Base-by-base conservation (phyloP, 2,113 vertebrate genomes). In the Pavo muticus region DNA sequence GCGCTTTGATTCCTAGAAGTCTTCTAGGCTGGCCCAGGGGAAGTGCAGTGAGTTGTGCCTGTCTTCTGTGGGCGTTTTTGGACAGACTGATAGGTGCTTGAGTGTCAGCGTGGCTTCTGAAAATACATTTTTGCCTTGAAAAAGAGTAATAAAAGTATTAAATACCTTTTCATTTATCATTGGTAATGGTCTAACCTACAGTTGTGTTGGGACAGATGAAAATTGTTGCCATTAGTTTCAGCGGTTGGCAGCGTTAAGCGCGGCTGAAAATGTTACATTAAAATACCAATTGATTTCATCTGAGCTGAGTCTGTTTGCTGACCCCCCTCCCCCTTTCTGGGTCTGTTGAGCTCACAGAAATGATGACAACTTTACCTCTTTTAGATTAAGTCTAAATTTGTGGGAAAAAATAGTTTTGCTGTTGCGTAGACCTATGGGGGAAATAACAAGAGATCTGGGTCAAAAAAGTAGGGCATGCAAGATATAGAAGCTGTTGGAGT, bases 401-500 rank as follows among this genome's bases (percentile, higher is more conserved):
- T 87, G 80, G 80, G 92, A 60, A 81, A 82, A 93, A 90, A 54
- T 89, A 93, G 54, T 96, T 95, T 92, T 83, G 78, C 54, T 88
- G 35, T 63, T 91, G 30, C 76, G 29, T 57, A 67, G 88, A 91
- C 78, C 80, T 93, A 1, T 88, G 90, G 88, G 91, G 93, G 64
- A 69, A 63, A 89, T 76, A 81, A 85, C 35, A 67, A 69, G 95
- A 90, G 86, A 94, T 96, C 92, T 95, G 93, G 90, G 95, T 94
- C 93, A 95, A 79, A 90, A 92, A 95, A 96, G 85, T 96, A 95
- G 95, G 91, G 63, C 92, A 3, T 82, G 67, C 39, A 78, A 84
- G 92, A 91, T 96, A 87, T 87, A 95, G 93, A 90, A 87, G 63
- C 85, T 89, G 82, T 94, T 84, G 80, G 88, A 95, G 90, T 93